phyloP scores from a whole-genome alignment of 2,113 vertebrate genomes.

The Coregonus clupeaformis region DNA sequence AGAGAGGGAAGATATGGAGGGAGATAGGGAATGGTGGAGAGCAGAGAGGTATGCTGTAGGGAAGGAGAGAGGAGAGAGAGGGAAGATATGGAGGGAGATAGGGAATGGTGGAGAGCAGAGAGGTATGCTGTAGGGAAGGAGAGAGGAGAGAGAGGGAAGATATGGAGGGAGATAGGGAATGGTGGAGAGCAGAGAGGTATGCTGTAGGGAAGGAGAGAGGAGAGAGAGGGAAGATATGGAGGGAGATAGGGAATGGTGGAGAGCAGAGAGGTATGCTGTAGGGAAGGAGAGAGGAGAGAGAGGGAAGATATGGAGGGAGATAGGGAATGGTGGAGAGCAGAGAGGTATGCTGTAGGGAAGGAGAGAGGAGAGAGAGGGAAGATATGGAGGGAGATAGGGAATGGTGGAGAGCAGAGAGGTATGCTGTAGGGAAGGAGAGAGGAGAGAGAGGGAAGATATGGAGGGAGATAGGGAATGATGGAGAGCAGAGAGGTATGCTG shows the following conservation, averaged over 20 bases:
- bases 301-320: no score
- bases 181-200: background rate
- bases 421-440: constrained; percentile 23
- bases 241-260: no score
- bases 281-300: no score
- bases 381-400: background rate
- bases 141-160: background rate
- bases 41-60: background rate
- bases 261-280: no score
- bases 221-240: background rate
- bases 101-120: no score
- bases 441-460: constrained; percentile 4
- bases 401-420: background rate
- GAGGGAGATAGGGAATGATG: no score
- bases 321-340: no score
- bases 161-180: background rate
- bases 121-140: no score
- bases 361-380: constrained; percentile 12
- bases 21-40: background rate
- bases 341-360: background rate
- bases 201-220: constrained; percentile 27
- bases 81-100: no score
- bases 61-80: constrained; percentile 27
- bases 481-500: background rate
- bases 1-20: background rate